Evolutionary conservation across 2,888 invertebrate genomes (phyloP).

Genomic region (Cantharis rustica): DNA sequence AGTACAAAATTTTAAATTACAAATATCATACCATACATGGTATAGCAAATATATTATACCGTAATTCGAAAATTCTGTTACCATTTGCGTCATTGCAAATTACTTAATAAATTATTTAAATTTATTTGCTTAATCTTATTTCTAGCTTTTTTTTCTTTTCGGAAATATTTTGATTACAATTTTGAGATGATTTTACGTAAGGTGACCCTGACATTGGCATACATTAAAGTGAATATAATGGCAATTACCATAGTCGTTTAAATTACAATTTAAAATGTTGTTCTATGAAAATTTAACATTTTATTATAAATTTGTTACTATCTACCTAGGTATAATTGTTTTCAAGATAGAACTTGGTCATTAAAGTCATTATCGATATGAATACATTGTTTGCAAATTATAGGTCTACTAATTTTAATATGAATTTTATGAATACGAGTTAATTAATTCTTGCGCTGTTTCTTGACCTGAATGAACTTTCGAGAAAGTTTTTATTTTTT

Average conservation of each 20-base stretch:
- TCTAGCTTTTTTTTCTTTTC: not conserved
- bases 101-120: not conserved
- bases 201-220: not conserved
- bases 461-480: not conserved
- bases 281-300: not conserved
- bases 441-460: not conserved
- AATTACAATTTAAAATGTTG: not conserved
- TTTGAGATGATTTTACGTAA: not conserved
- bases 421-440: not conserved
- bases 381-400: not conserved
- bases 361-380: not conserved
- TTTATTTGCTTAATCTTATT: not conserved
- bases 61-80: not conserved
- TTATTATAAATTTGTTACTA: not conserved
- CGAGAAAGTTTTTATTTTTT: not conserved
- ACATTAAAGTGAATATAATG: not conserved
- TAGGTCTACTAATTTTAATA: not conserved
- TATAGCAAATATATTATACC: not conserved
- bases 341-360: not conserved
- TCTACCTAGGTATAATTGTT: not conserved
- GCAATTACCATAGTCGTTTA: not conserved
- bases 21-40: not conserved
- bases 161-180: not conserved
- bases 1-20: not conserved
- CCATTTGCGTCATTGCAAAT: not conserved